A percentile compares a stretch with the other conserved stretches of the same genome.
phyloP scores from a whole-genome alignment of 2,113 vertebrate species.

The Petrocephalus microphthalmus region DNA sequence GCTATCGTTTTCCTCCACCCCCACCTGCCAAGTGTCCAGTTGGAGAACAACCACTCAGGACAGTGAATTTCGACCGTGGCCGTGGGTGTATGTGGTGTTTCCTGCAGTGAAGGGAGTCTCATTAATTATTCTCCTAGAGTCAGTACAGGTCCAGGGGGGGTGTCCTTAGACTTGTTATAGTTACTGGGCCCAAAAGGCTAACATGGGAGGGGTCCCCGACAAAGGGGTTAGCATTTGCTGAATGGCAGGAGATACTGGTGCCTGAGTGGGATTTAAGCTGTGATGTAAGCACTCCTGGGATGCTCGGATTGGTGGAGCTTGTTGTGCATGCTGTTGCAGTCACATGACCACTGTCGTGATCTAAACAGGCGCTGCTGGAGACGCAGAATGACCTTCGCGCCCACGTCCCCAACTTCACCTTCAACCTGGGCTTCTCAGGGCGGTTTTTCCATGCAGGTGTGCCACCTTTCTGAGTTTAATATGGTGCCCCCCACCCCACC shows the following conservation, averaged over 20 bases:
- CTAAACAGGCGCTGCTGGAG: conserved; percentile 78
- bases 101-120: neutral
- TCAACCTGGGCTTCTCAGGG: conserved; percentile 98
- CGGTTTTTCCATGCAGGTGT: conserved; percentile 98
- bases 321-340: conserved; percentile 27
- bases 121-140: neutral
- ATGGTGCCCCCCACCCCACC: neutral
- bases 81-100: neutral
- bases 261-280: conserved; percentile 29
- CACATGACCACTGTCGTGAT: neutral
- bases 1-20: neutral
- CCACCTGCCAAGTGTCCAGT: neutral
- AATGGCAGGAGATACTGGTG: neutral
- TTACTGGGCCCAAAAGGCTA: neutral
- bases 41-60: neutral
- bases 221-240: neutral
- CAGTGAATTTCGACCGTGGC: neutral
- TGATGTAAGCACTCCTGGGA: conserved; percentile 21
- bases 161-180: neutral
- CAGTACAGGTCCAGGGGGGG: neutral
- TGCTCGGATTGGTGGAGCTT: neutral
- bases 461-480: conserved; percentile 21
- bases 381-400: conserved; percentile 83
- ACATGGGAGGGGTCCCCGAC: neutral
- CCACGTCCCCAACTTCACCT: conserved; percentile 95